Conservation (phyloP, 2,888 invertebrate genomes). For the Cephalotes varians region DNA sequence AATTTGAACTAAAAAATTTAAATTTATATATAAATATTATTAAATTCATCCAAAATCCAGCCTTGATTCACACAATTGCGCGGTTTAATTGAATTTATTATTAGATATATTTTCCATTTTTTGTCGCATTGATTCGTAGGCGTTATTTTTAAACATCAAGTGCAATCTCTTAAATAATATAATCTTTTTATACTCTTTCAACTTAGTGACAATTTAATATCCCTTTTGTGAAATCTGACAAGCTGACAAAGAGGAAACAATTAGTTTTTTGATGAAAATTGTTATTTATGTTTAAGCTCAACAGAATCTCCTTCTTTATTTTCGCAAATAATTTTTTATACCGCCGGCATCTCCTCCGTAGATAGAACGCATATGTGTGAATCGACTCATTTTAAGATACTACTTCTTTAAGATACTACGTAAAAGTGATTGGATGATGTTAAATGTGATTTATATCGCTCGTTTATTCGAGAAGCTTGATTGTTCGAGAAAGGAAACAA, state of each 20-base stretch:
- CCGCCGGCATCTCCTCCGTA: background rate
- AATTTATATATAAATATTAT: too few relatives aligned
- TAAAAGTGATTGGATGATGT: constrained; percentile 41
- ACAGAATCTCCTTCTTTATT: background rate
- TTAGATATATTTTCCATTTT: background rate
- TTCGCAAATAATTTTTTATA: constrained; percentile 11
- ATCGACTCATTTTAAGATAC: constrained; percentile 35
- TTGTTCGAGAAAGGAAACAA: constrained; percentile 40
- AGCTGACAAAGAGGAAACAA: background rate
- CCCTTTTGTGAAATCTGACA: constrained; percentile 3
- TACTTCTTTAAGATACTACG: constrained; percentile 19
- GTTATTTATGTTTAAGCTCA: constrained; percentile 12
- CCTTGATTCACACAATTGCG: too few relatives aligned
- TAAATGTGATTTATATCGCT: constrained; percentile 38
- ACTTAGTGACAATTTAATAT: constrained; percentile 37
- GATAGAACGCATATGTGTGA: constrained; percentile 15
- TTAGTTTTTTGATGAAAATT: constrained; percentile 40
- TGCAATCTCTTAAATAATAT: background rate
- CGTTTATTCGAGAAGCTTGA: constrained; percentile 43
- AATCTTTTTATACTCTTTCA: constrained; percentile 7
- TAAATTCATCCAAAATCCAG: too few relatives aligned
- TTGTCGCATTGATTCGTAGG: background rate
- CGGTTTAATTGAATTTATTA: too few relatives aligned
- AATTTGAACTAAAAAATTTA: too few relatives aligned
- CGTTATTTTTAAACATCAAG: background rate